Evolutionary conservation across 2,888 invertebrate genomes (phyloP).

Genomic region (Ethmia dodecea): DNA sequence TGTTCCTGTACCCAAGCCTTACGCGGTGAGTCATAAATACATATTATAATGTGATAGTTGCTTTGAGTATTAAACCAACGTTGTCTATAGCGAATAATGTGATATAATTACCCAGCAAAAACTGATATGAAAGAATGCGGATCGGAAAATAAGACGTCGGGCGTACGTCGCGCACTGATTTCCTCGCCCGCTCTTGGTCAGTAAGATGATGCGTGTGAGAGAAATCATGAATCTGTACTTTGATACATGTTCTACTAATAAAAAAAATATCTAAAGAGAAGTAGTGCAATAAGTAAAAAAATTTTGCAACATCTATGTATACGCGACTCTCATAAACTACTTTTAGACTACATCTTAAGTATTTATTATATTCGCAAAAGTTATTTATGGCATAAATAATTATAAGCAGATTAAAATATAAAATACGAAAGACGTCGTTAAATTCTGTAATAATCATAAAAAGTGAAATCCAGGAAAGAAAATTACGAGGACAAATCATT

Average conservation of each 20-base stretch:
- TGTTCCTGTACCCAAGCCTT: conserved; percentile 60
- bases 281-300: too few species aligned
- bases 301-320: too few species aligned
- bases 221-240: conserved; percentile 61
- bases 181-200: conserved; percentile 49
- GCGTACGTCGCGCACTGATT: conserved; percentile 71
- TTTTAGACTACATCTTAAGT: too few species aligned
- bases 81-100: conserved; percentile 17
- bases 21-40: conserved; percentile 62
- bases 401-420: conserved; percentile 4
- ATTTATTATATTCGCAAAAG: too few species aligned
- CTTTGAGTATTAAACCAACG: not conserved
- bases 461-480: too few species aligned
- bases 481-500: conserved; percentile 29
- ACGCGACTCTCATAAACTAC: too few species aligned
- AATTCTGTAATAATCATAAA: conserved; percentile 14
- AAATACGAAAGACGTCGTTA: too few species aligned
- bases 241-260: too few species aligned
- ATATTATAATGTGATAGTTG: not conserved
- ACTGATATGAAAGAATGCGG: conserved; percentile 62
- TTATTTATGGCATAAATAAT: too few species aligned
- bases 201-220: conserved; percentile 58
- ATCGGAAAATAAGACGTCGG: conserved; percentile 59
- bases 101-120: conserved; percentile 51
- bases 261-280: not conserved